These are phyloP conservation scores for Lochmaea capreae DNA, from an alignment of 2,888 invertebrate species.

Conservation along the genomic window DNA sequence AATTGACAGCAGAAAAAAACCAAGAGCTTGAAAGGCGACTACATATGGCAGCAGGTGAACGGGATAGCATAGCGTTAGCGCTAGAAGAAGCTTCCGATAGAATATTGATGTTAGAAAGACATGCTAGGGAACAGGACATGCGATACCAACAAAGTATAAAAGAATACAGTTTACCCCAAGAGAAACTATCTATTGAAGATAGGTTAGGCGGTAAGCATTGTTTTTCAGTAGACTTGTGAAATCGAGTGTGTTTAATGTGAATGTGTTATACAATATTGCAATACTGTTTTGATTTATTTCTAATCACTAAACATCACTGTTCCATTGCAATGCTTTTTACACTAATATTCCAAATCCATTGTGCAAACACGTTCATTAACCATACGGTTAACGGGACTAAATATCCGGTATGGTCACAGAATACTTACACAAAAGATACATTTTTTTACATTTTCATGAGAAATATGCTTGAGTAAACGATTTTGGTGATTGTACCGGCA, in stretches of 20 bases:
- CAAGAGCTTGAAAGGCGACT: conserved; percentile 85
- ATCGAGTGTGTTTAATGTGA: background rate
- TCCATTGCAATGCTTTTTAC: no score
- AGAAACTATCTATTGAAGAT: conserved; percentile 62
- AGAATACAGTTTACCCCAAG: conserved; percentile 62
- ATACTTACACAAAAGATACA: no score
- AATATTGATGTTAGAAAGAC: conserved; percentile 86
- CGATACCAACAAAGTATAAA: conserved; percentile 57
- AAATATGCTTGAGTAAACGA: no score
- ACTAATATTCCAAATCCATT: no score
- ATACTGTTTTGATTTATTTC: no score
- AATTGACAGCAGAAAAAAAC: conserved; percentile 84
- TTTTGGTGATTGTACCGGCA: no score
- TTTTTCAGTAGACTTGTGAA: background rate
- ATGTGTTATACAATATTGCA: background rate
- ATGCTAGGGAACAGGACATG: conserved; percentile 82
- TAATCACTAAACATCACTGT: no score
- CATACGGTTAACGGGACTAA: no score
- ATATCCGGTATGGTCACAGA: no score
- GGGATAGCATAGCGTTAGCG: conserved; percentile 81
- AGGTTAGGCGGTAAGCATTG: conserved; percentile 67
- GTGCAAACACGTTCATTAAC: no score
- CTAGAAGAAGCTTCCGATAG: conserved; percentile 92
- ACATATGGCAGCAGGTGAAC: conserved; percentile 80
- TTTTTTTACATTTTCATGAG: no score